phyloP scores from a whole-genome alignment of 2,113 vertebrate genomes.

The Chaetura pelagica region DNA sequence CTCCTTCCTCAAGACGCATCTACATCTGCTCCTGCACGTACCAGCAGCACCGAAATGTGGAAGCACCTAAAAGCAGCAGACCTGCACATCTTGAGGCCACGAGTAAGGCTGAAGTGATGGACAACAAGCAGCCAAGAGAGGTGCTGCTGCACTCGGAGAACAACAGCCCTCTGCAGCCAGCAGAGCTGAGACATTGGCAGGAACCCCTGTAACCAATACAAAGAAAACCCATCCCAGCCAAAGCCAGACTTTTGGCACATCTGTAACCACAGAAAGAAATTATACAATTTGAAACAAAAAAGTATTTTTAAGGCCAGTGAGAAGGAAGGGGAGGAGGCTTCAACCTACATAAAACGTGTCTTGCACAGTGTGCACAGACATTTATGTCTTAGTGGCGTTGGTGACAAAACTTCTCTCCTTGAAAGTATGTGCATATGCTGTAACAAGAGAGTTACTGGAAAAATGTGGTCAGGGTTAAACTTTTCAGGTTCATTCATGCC shows the following conservation, averaged over 20 bases:
- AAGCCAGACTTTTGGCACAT: not conserved
- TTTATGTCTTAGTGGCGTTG: not conserved
- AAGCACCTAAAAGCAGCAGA: not conserved
- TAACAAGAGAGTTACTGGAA: constrained; percentile 23
- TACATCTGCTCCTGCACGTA: not conserved
- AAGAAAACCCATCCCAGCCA: not conserved
- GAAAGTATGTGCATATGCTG: not conserved
- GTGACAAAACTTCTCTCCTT: not conserved
- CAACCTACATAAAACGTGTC: not conserved
- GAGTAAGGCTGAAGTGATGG: fast-evolving
- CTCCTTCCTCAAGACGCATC: not conserved
- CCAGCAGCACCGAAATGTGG: not conserved
- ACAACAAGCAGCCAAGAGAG: not conserved
- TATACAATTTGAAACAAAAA: not conserved
- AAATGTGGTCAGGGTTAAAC: constrained; percentile 40
- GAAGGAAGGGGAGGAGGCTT: not conserved
- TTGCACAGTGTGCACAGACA: not conserved
- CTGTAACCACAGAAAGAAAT: not conserved
- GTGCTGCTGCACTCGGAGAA: not conserved
- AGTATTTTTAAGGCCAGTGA: not conserved
- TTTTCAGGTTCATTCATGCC: constrained; percentile 16
- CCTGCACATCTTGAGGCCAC: not conserved
- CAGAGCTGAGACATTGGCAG: not conserved
- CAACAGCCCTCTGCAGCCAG: fast-evolving
- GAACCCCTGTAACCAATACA: fast-evolving